phyloP scores from a whole-genome alignment of 2,888 invertebrate genomes.

The Plebejus anna region DNA sequence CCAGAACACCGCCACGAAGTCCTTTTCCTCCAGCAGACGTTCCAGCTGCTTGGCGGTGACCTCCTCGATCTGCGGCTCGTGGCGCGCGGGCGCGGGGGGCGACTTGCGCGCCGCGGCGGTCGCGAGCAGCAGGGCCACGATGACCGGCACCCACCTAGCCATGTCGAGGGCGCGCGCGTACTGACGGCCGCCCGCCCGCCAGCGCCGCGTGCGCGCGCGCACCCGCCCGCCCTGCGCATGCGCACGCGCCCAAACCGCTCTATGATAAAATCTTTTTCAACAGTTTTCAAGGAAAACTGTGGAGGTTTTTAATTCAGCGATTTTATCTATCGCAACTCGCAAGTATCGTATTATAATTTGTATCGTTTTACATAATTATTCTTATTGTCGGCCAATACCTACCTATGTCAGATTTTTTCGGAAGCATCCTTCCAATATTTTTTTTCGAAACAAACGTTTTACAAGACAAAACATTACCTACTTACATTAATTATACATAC shows the following conservation, averaged over 20 bases:
- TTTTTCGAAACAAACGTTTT: too few species aligned
- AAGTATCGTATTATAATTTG: too few species aligned
- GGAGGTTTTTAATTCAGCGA: not conserved
- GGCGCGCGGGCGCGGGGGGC: conserved; percentile 59
- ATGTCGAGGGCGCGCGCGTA: conserved; percentile 76
- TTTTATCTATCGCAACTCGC: too few species aligned
- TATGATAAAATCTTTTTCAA: conserved; percentile 35
- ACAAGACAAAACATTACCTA: too few species aligned
- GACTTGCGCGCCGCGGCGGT: conserved; percentile 73
- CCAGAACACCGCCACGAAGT: conserved; percentile 97
- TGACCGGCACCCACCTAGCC: conserved; percentile 76
- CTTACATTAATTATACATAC: too few species aligned
- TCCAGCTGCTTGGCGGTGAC: conserved; percentile 96
- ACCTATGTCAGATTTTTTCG: too few species aligned
- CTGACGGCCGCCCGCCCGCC: conserved; percentile 52
- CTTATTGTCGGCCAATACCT: too few species aligned
- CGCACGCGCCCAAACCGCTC: conserved; percentile 34
- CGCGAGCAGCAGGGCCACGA: conserved; percentile 77
- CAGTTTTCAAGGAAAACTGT: conserved; percentile 18
- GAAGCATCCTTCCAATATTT: too few species aligned
- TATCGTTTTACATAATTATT: too few species aligned
- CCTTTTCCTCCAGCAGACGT: conserved; percentile 92
- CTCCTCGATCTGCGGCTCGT: conserved; percentile 93
- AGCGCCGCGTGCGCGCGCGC: conserved; percentile 45
- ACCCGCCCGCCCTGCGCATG: conserved; percentile 35